Conservation (phyloP, 1,140 invertebrate species). For the Pogonomyrmex californicus region DNA sequence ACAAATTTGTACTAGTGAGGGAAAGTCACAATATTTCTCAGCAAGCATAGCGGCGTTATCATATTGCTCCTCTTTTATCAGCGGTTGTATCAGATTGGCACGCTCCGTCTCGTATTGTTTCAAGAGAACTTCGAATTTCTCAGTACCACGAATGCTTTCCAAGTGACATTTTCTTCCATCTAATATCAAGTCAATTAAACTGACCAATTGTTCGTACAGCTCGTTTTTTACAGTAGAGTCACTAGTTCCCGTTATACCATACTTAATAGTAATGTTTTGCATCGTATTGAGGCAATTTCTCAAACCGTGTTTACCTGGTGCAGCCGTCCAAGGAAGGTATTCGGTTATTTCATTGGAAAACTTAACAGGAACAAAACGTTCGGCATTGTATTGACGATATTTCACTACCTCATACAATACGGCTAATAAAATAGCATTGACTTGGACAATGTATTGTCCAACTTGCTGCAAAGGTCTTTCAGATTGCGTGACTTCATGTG, state of each 20-base stretch:
- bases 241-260: constrained; percentile 88
- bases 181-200: constrained; percentile 92
- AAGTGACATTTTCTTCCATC: constrained; percentile 92
- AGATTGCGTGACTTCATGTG: constrained; percentile 87
- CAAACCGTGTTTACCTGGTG: constrained; percentile 87
- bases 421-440: constrained; percentile 88
- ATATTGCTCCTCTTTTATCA: constrained; percentile 91
- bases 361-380: constrained; percentile 85
- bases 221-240: constrained; percentile 87
- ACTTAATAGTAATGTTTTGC: constrained; percentile 88
- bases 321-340: constrained; percentile 90
- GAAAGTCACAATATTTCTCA: constrained; percentile 97
- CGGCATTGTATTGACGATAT: constrained; percentile 88
- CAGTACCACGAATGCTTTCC: constrained; percentile 89
- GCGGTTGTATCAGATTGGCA: constrained; percentile 88
- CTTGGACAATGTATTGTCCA: constrained; percentile 87
- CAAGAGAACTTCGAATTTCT: constrained; percentile 88
- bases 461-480: constrained; percentile 87
- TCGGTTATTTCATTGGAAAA: constrained; percentile 84
- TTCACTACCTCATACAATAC: constrained; percentile 88
- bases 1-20: constrained; percentile 93
- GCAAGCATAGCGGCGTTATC: constrained; percentile 94
- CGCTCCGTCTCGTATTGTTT: constrained; percentile 91
- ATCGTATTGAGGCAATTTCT: constrained; percentile 87
- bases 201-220: constrained; percentile 91